A percentile compares a stretch with the other conserved stretches of the same genome.
Evolutionary conservation across 1,140 invertebrate genomes (phyloP).

Genomic region (Uloborus diversus): DNA sequence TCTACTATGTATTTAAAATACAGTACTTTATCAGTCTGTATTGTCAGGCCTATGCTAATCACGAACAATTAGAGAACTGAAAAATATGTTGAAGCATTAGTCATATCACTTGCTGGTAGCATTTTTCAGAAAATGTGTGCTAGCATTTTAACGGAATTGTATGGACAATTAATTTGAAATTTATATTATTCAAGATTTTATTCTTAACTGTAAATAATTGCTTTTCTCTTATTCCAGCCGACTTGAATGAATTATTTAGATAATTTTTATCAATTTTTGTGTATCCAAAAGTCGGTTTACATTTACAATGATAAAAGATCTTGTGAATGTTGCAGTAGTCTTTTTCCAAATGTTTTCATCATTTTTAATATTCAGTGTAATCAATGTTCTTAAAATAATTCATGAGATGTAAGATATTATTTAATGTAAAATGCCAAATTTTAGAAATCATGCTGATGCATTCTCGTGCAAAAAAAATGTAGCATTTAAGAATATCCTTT

Average conservation of each 20-base stretch:
- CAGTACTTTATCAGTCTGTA: not conserved
- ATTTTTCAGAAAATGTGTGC: not conserved
- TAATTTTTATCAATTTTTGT: not conserved
- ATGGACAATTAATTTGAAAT: slow-evolving; percentile 1
- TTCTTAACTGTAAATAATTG: not conserved
- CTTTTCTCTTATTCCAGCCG: not conserved
- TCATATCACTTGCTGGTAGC: slow-evolving; percentile 1
- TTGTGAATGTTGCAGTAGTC: not conserved
- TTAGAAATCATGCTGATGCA: not conserved
- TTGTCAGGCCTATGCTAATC: not conserved
- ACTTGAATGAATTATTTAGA: not conserved
- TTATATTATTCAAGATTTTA: slow-evolving; percentile 1
- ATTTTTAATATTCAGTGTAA: not conserved
- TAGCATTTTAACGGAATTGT: not conserved
- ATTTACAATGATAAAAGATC: not conserved
- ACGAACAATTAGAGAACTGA: not conserved
- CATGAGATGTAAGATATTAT: too few species aligned
- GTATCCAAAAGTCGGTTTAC: not conserved
- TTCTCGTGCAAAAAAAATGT: not conserved
- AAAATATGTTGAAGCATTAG: not conserved
- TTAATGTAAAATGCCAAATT: not conserved
- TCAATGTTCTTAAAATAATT: not conserved
- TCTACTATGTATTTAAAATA: not conserved
- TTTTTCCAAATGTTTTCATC: not conserved
- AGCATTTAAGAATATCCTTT: not conserved